Conservation (phyloP, 2,888 invertebrate species). For the Sarcophaga variegata region DNA sequence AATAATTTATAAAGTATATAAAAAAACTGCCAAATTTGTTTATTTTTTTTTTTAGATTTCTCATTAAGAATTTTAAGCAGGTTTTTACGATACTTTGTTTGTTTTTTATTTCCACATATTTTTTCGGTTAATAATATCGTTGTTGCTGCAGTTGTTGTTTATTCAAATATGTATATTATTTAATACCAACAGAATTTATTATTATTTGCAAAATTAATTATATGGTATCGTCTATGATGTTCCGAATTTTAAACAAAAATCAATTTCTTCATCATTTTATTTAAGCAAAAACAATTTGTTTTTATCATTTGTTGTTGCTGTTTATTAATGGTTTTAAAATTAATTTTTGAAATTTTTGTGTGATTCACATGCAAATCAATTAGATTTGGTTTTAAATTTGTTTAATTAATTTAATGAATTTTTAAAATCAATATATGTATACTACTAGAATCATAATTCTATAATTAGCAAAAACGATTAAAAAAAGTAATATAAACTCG, state of each 20-base stretch:
- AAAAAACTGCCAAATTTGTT: neutral
- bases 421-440: too few species aligned
- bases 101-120: conserved; percentile 36
- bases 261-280: conserved; percentile 2
- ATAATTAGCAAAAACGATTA: too few species aligned
- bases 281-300: conserved; percentile 12
- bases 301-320: neutral
- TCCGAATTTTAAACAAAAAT: conserved; percentile 46
- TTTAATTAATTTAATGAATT: conserved; percentile 22
- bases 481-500: too few species aligned
- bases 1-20: neutral
- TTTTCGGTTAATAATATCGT: neutral
- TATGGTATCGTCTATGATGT: conserved; percentile 34
- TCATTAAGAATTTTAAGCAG: conserved; percentile 52
- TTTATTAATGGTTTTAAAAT: conserved; percentile 13
- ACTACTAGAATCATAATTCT: too few species aligned
- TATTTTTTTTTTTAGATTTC: neutral
- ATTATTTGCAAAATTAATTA: conserved; percentile 57
- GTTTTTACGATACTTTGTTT: conserved; percentile 31
- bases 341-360: conserved; percentile 10
- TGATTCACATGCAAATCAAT: conserved; percentile 44
- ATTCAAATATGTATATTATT: conserved; percentile 11
- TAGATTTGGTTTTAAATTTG: conserved; percentile 32
- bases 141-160: conserved; percentile 1
- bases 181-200: conserved; percentile 20